Evolutionary conservation across 2,797 vertebrate species (phyloP).

Genomic region (Gila robusta): DNA sequence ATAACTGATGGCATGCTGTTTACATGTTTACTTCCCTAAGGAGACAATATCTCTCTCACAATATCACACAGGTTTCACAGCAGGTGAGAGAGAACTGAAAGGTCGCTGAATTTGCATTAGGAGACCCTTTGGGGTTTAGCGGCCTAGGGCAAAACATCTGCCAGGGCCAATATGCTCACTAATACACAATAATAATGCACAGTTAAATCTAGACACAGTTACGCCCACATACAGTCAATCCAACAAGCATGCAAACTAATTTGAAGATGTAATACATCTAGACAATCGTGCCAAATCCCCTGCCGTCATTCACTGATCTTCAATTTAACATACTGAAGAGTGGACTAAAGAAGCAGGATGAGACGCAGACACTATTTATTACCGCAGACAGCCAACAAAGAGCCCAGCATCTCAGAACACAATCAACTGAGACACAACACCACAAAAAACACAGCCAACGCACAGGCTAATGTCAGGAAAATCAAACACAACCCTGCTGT

Average conservation of each 20-base stretch:
- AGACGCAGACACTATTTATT: conserved; percentile 61
- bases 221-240: neutral
- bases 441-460: conserved; percentile 61
- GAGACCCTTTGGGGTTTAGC: neutral
- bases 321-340: conserved; percentile 73
- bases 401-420: conserved; percentile 65
- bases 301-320: conserved; percentile 58
- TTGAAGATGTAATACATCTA: conserved; percentile 10
- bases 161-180: conserved; percentile 1
- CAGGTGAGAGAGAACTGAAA: conserved; percentile 22
- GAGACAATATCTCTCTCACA: neutral
- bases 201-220: neutral
- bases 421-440: conserved; percentile 67
- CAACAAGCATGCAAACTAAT: conserved; percentile 10
- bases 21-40: neutral
- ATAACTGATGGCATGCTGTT: neutral
- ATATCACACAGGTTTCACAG: conserved; percentile 3
- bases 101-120: neutral
- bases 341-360: conserved; percentile 60
- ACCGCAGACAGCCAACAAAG: conserved; percentile 49
- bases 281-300: conserved; percentile 29
- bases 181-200: neutral
- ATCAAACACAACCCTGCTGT: conserved; percentile 49
- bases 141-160: conserved; percentile 23
- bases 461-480: conserved; percentile 73